These are phyloP conservation scores for Diadema setosum DNA, from an alignment of 35 echinoderm and acorn worm genomes.

Conservation along the genomic window DNA sequence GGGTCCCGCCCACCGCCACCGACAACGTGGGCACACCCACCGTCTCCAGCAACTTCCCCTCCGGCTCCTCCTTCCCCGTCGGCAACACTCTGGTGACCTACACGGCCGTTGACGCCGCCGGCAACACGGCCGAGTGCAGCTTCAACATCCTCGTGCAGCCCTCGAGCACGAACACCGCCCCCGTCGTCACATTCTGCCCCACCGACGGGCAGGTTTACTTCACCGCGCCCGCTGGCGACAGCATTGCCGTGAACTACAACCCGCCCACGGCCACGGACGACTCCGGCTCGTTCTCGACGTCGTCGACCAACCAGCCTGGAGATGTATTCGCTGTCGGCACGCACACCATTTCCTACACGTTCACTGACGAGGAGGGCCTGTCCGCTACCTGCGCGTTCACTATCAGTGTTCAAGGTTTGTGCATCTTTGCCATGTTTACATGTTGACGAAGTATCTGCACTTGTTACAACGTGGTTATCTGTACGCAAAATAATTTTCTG, in stretches of 20 bases:
- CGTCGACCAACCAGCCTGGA: background rate
- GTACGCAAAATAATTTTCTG: too few relatives aligned
- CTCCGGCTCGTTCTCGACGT: background rate
- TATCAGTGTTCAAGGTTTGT: background rate
- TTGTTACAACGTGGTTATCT: too few relatives aligned
- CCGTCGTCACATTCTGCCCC: background rate
- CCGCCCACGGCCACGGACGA: background rate
- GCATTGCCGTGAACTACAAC: background rate
- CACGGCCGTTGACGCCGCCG: background rate
- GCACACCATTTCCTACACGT: background rate
- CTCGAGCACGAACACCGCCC: background rate
- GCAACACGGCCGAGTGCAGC: conserved; percentile 40
- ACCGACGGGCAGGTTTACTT: background rate
- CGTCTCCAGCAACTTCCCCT: background rate
- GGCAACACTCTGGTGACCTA: conserved; percentile 50
- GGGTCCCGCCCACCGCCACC: conserved; percentile 50
- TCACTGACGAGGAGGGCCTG: background rate
- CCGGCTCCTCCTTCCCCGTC: conserved; percentile 38
- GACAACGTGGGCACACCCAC: conserved; percentile 45
- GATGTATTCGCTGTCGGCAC: background rate
- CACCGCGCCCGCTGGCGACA: background rate
- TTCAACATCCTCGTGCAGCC: conserved; percentile 30
- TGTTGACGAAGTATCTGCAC: too few relatives aligned
- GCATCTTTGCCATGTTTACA: too few relatives aligned
- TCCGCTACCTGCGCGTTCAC: background rate